These are phyloP conservation scores for Strigamia maritima DNA, from an alignment of 2,888 invertebrate species.

Conservation along the genomic window DNA sequence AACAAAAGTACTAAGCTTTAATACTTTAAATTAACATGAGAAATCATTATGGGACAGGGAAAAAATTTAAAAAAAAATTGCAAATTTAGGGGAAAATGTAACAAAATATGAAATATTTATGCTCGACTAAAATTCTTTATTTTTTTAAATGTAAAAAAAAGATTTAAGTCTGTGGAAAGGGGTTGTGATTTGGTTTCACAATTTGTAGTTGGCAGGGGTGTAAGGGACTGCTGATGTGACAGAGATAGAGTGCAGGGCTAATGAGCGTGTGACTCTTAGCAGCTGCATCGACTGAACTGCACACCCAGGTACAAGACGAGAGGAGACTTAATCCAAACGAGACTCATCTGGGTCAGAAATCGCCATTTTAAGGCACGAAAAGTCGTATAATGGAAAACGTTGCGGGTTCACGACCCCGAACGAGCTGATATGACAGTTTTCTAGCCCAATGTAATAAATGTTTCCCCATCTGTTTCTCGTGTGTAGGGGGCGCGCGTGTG, in stretches of 20 bases:
- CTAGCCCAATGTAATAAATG: conserved; percentile 32
- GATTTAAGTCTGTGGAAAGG: not conserved
- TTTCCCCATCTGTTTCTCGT: conserved; percentile 32
- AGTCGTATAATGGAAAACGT: conserved; percentile 30
- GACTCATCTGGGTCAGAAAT: conserved; percentile 32
- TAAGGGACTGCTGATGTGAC: conserved; percentile 33
- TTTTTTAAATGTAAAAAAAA: not conserved
- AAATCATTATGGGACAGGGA: not conserved
- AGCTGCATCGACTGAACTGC: conserved; percentile 29
- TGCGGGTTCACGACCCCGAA: conserved; percentile 18
- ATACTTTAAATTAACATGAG: not conserved
- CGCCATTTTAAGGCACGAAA: conserved; percentile 24
- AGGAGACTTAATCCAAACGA: conserved; percentile 23
- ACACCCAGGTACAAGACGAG: conserved; percentile 23
- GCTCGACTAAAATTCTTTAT: not conserved
- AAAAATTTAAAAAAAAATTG: too few relatives aligned
- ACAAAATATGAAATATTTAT: not conserved
- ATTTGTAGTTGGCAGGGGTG: conserved; percentile 31
- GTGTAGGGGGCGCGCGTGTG: not conserved
- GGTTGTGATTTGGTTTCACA: conserved; percentile 27
- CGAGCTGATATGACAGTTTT: conserved; percentile 32
- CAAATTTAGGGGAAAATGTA: not conserved
- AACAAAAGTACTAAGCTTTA: not conserved
- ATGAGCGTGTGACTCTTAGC: conserved; percentile 36
- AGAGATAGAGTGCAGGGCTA: conserved; percentile 36